Base-by-base conservation (phyloP, 2,888 invertebrate species). In the Papilio demoleus region DNA sequence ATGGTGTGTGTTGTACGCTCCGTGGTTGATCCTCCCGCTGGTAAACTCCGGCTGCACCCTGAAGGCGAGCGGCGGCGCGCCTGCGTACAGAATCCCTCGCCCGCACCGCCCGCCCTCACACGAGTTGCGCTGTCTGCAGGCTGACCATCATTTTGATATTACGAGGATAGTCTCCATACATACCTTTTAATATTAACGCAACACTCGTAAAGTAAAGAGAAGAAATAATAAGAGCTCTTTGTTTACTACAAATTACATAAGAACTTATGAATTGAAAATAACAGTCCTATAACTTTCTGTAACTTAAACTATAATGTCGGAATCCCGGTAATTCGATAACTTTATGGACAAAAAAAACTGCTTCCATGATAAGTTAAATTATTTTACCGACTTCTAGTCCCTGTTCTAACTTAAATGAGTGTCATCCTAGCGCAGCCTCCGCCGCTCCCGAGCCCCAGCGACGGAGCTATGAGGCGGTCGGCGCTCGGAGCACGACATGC, bases 11-110 rank as follows among this genome's bases (percentile, higher is more conserved):
- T 17, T 45, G 17, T 19, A 17, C 47, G 40, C 50, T 0, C 14
- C 36, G 47, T 53, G 61, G 4, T 36, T 22, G n/a, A 27, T 38
- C 59, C 59, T 59, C 50, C 22, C 64, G 68, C n/a, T 50, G 59
- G 58, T n/a, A n/a, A n/a, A n/a, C n/a, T n/a, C 50, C 38, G 47
- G 47, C 31, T 45, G 47, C 58, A 38, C 59, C 63, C n/a, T 27
- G 31, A 58, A 53, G 45, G 17, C 24, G 6, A 24, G 9, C 5
- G 19, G n/a, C 14, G 4, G 34, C 1, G 65, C 68, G 68, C 68
- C 60, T 68, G 68, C 68, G 68, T n/a, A n/a, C 45, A 19, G 6
- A 17, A 60, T 27, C 19, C 68, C 68, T 50, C 24, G 47, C 68
- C 59, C 17, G 42, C 42, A 6, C 1, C 42, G 17, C 42, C 14